Evolutionary conservation across 2,113 vertebrate genomes (phyloP), one percentile per base, ranked within the genome.

Genomic region (Oryzias curvinotus): DNA sequence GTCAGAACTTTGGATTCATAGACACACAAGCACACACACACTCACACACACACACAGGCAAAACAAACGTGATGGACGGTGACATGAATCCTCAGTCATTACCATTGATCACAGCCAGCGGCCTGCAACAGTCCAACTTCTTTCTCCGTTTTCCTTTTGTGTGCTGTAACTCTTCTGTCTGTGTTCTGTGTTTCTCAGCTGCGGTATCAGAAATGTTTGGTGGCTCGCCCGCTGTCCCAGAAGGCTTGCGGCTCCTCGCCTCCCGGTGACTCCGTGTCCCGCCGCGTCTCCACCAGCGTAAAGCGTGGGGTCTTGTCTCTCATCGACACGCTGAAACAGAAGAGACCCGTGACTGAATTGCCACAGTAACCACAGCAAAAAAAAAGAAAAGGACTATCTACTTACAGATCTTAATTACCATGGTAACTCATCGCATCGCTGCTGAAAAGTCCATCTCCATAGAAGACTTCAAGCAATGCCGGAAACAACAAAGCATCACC

Each of bases 281-380:
- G 96, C 13, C 94, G 97, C 65, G 96, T 99, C 69, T 98, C 97
- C 1, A 97, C 93, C 55, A 98, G 97, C 0, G 97, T 99, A 21
- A 99, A 99, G 83, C 87, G 94, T 4, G 96, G 97, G 45, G 96
- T 98, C 68, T 85, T 98, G 55, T 99, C 97, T 28, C 96, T 99
- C 87, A 98, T 99, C 90, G 97, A 98, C 94, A 98, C 96, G 87
- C 93, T 99, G 91, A 99, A 99, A 94, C 97, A 96, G 92, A 99
- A 98, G 86, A 95, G 95, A 56, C 95, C 96, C 0, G 92, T 97
- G 77, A 80, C 93, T 0, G 97, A 99, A 81, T 88, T 89, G 65
- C 95, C 96, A 0, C 96, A 98, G 92, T 93, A 89, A 86, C 68
- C 13, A 5, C 16, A 3, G 15, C 2, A 43, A 48, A 73, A 23